Percentiles rank a stretch among this genome's conserved stretches.
phyloP scores from a whole-genome alignment of 2,888 invertebrate genomes.

The Aspidiotus destructor region DNA sequence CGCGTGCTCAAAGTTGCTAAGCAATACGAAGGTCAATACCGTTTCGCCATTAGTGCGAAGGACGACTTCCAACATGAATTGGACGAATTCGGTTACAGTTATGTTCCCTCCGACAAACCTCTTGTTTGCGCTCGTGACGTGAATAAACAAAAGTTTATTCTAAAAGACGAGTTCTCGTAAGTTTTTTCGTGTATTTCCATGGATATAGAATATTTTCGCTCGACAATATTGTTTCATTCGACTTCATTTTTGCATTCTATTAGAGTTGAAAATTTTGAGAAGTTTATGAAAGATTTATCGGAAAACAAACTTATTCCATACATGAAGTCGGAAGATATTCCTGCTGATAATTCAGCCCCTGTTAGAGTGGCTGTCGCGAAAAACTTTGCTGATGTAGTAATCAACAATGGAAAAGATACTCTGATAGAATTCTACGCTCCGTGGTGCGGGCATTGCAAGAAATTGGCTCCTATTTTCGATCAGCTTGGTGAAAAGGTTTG shows the following conservation, averaged over 20 bases:
- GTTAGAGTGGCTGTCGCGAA: slow-evolving; percentile 88
- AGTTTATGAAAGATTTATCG: slow-evolving; percentile 73
- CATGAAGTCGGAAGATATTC: slow-evolving; percentile 89
- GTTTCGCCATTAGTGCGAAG: slow-evolving; percentile 84
- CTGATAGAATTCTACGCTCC: slow-evolving; percentile 98
- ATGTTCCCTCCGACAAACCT: slow-evolving; percentile 78
- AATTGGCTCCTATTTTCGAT: slow-evolving; percentile 83
- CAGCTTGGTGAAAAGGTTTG: slow-evolving; percentile 77
- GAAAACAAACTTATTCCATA: slow-evolving; percentile 78
- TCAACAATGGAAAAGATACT: slow-evolving; percentile 82
- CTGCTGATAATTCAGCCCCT: slow-evolving; percentile 70
- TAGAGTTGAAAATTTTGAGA: slow-evolving; percentile 71
- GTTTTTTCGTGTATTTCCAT: slow-evolving; percentile 37
- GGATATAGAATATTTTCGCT: neutral
- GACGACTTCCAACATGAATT: slow-evolving; percentile 91
- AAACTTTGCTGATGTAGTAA: slow-evolving; percentile 91
- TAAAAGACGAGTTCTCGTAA: slow-evolving; percentile 83
- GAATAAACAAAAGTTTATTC: slow-evolving; percentile 78
- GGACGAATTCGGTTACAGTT: slow-evolving; percentile 86
- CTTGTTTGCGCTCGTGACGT: slow-evolving; percentile 72
- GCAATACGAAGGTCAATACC: slow-evolving; percentile 54
- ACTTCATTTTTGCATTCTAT: slow-evolving; percentile 34
- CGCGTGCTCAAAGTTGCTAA: slow-evolving; percentile 83
- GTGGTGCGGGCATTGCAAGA: slow-evolving; percentile 99
- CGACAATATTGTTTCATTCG: neutral